Percentiles rank a stretch among this genome's conserved stretches.
Evolutionary conservation across 2,888 invertebrate species (phyloP).

Genomic region (Melieria picta): DNA sequence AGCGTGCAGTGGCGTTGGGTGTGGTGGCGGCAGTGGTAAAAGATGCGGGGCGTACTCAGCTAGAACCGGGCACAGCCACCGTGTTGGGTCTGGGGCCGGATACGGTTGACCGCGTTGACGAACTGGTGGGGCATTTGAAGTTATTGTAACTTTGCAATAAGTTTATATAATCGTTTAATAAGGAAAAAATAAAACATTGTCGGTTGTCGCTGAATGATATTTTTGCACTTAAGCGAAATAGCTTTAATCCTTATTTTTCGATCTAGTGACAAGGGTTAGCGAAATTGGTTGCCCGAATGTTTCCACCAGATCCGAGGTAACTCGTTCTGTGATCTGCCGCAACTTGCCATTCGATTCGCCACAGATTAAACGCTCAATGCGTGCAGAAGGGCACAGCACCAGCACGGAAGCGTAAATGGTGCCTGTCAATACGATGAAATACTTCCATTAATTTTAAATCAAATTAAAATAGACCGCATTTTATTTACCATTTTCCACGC

Average conservation of each 20-base stretch:
- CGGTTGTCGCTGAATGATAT: background rate
- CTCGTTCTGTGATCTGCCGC: conserved; percentile 75
- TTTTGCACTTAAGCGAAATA: background rate
- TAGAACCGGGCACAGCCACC: conserved; percentile 75
- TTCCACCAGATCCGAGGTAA: conserved; percentile 73
- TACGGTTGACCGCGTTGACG: conserved; percentile 68
- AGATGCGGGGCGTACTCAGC: conserved; percentile 80
- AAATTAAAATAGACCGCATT: background rate
- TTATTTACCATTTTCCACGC: conserved; percentile 68
- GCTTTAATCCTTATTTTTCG: conserved; percentile 16
- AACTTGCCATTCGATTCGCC: conserved; percentile 77
- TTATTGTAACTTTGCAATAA: conserved; percentile 63
- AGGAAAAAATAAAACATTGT: conserved; percentile 7
- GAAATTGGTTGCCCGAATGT: conserved; percentile 72
- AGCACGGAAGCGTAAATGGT: conserved; percentile 70
- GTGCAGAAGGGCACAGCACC: conserved; percentile 73
- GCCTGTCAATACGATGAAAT: conserved; percentile 61
- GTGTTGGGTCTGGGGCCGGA: conserved; percentile 82
- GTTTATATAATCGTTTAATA: background rate
- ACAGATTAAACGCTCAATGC: conserved; percentile 74
- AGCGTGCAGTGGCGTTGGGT: conserved; percentile 67
- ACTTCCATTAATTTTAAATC: background rate
- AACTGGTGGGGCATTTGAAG: conserved; percentile 73
- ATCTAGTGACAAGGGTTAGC: conserved; percentile 59
- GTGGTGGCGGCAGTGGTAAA: conserved; percentile 70